Evolutionary conservation across 2,888 invertebrate species (phyloP).

Genomic region (Congeria kusceri): DNA sequence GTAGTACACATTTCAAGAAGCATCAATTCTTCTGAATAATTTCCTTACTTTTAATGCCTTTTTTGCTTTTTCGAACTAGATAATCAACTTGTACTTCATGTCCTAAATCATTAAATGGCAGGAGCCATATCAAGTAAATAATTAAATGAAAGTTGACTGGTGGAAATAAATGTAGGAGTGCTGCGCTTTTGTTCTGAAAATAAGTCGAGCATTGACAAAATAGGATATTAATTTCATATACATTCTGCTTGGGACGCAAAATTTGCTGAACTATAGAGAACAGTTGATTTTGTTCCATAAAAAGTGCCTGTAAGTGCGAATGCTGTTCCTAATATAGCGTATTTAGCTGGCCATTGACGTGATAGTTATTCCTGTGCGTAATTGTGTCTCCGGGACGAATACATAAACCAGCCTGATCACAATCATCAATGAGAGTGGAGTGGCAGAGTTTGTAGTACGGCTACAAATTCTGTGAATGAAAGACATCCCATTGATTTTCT

Average conservation of each 20-base stretch:
- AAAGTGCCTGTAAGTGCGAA: constrained; percentile 34
- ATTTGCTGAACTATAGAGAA: constrained; percentile 7
- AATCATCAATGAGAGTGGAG: too few species aligned
- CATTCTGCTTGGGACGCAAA: constrained; percentile 13
- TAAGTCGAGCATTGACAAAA: too few species aligned
- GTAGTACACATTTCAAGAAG: too few species aligned
- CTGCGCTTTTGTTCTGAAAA: background rate
- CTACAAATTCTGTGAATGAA: constrained; percentile 46
- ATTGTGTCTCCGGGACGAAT: constrained; percentile 25
- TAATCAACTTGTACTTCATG: too few species aligned
- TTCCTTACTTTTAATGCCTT: too few species aligned
- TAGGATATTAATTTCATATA: constrained; percentile 31
- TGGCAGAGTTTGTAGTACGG: constrained; percentile 13
- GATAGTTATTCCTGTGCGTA: constrained; percentile 26
- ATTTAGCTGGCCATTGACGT: constrained; percentile 50
- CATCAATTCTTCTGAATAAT: too few species aligned
- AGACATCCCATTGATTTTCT: constrained; percentile 16
- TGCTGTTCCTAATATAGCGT: constrained; percentile 44
- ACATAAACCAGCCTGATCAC: constrained; percentile 21
- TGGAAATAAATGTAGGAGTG: background rate
- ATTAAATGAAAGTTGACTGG: too few species aligned
- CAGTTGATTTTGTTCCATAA: constrained; percentile 41
- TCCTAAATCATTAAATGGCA: too few species aligned
- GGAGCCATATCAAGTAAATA: too few species aligned
- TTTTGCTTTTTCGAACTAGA: too few species aligned